phyloP scores from a whole-genome alignment of 2,888 invertebrate genomes.

The Scelioninae gen. 2 region DNA sequence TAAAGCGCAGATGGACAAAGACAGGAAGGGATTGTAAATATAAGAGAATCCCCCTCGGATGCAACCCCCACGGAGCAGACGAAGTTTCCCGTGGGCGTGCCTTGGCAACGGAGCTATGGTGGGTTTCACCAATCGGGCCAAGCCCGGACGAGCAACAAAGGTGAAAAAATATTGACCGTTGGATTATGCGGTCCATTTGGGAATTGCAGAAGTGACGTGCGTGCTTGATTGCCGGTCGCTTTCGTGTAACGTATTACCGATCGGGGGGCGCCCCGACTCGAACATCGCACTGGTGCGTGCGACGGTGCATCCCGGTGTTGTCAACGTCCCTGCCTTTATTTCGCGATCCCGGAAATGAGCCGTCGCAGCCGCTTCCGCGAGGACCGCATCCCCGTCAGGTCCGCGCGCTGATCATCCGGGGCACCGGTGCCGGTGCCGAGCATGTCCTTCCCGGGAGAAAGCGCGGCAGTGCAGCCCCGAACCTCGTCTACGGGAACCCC shows the following conservation, averaged over 20 bases:
- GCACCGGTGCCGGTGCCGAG: too few species aligned
- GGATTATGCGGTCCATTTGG: conserved; percentile 74
- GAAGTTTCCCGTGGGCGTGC: conserved; percentile 64
- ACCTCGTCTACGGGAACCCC: too few species aligned
- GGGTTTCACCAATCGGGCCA: conserved; percentile 65
- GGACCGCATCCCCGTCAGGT: too few species aligned
- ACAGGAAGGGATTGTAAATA: conserved; percentile 68
- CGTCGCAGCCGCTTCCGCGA: not conserved
- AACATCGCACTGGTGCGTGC: conserved; percentile 72
- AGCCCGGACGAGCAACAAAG: conserved; percentile 59
- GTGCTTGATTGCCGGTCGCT: conserved; percentile 58
- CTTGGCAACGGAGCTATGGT: conserved; percentile 64
- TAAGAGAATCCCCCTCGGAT: conserved; percentile 71
- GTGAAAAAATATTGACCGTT: conserved; percentile 75
- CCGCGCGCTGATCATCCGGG: too few species aligned
- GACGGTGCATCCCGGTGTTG: conserved; percentile 67
- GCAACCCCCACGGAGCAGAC: conserved; percentile 65
- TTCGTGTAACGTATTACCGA: conserved; percentile 58
- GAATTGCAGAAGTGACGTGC: conserved; percentile 72
- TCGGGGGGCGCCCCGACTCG: conserved; percentile 64
- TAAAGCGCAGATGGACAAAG: conserved; percentile 29
- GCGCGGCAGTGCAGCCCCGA: too few species aligned
- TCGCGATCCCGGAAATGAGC: conserved; percentile 4
- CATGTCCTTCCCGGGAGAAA: too few species aligned
- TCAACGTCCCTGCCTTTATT: conserved; percentile 36